A percentile compares a stretch with the other conserved stretches of the same genome.
Evolutionary conservation across 2,888 invertebrate genomes (phyloP).

Genomic region (Tinea trinotella): DNA sequence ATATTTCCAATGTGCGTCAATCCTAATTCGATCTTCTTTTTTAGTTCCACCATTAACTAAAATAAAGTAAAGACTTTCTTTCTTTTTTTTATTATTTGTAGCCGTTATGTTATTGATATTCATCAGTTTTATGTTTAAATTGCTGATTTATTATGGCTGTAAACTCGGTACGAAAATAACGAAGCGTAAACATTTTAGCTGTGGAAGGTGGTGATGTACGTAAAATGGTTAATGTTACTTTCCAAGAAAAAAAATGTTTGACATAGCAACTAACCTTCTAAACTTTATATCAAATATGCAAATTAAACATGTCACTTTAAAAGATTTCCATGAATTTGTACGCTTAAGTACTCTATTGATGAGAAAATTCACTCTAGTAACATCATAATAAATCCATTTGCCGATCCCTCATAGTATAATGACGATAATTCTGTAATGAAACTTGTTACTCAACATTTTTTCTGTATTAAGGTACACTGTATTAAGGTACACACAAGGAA

Average conservation of each 20-base stretch:
- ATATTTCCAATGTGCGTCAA: not conserved
- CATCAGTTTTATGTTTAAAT: not conserved
- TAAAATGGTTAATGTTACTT: not conserved
- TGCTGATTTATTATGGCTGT: not conserved
- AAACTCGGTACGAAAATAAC: not conserved
- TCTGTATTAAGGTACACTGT: too few relatives aligned
- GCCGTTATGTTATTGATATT: not conserved
- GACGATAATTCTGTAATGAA: not conserved
- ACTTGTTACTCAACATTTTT: not conserved
- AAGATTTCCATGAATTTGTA: not conserved
- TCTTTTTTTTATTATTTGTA: too few relatives aligned
- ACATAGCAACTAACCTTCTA: not conserved
- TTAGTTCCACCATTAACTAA: too few relatives aligned
- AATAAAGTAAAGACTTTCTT: too few relatives aligned
- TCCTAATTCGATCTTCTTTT: not conserved
- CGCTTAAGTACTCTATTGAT: not conserved
- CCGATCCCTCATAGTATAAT: conserved; percentile 1
- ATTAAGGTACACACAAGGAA: not conserved
- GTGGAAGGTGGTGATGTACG: not conserved
- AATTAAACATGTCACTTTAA: not conserved
- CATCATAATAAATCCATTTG: conserved; percentile 6
- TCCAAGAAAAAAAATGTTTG: not conserved
- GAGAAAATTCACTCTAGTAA: not conserved
- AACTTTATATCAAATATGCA: conserved; percentile 7
- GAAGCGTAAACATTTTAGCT: not conserved